Conservation (phyloP, 2,797 vertebrate species). For the Arnoldichthys spilopterus region DNA sequence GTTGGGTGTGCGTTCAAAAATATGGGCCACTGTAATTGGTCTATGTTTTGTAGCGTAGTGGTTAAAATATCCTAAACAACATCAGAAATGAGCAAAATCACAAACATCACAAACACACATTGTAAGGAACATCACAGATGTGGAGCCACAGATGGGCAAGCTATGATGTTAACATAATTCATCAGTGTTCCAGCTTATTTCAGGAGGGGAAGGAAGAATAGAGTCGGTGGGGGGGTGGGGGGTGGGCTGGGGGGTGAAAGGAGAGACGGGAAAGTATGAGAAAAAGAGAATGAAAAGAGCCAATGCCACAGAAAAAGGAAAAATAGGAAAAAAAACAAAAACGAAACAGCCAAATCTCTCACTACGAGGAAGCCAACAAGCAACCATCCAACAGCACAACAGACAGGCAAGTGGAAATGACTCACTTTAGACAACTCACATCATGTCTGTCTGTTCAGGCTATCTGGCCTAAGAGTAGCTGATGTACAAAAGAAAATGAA, state of each 20-base stretch:
- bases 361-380: constrained; percentile 89
- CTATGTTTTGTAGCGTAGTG: neutral
- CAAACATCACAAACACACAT: constrained; percentile 84
- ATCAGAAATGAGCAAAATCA: constrained; percentile 80
- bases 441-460: constrained; percentile 99
- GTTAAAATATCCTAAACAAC: constrained; percentile 95
- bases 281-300: constrained; percentile 63
- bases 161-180: constrained; percentile 82
- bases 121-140: constrained; percentile 86
- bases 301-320: constrained; percentile 45
- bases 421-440: constrained; percentile 99
- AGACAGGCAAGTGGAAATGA: constrained; percentile 98
- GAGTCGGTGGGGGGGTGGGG: constrained; percentile 78
- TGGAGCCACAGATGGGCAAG: constrained; percentile 92
- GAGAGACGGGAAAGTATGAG: constrained; percentile 58
- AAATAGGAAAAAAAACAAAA: constrained; percentile 80
- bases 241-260: constrained; percentile 65
- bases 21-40: neutral
- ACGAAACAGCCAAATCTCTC: constrained; percentile 95
- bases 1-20: neutral
- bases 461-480: constrained; percentile 99
- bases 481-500: constrained; percentile 97
- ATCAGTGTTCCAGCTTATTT: constrained; percentile 56
- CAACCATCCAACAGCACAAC: constrained; percentile 97
- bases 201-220: constrained; percentile 22